Evolutionary conservation across 2,888 invertebrate genomes (phyloP).

Genomic region (Parnassius glacialis): DNA sequence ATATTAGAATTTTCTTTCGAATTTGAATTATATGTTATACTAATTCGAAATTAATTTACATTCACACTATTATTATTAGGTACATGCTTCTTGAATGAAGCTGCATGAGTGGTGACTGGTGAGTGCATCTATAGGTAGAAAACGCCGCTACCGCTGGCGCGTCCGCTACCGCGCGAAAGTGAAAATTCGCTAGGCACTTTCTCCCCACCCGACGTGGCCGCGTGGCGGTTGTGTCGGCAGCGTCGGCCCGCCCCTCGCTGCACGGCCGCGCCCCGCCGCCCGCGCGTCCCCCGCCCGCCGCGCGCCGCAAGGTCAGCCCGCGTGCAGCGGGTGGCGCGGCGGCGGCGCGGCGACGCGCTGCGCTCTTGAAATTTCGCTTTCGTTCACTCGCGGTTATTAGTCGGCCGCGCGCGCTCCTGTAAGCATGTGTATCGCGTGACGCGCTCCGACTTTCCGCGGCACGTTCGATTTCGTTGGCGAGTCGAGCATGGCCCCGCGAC

Average conservation of each 20-base stretch:
- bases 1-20: no score
- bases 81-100: not conserved
- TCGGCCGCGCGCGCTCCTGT: conserved; percentile 81
- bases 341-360: conserved; percentile 69
- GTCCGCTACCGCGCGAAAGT: conserved; percentile 69
- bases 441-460: conserved; percentile 58
- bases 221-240: conserved; percentile 44
- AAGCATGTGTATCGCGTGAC: conserved; percentile 82
- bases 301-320: conserved; percentile 66
- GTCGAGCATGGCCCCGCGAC: conserved; percentile 74
- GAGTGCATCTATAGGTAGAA: not conserved
- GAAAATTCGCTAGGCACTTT: conserved; percentile 78
- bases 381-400: conserved; percentile 82
- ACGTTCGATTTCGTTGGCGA: conserved; percentile 72
- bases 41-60: no score
- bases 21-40: no score
- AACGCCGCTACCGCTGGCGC: conserved; percentile 40
- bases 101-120: conserved; percentile 12
- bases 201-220: conserved; percentile 65
- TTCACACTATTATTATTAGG: no score
- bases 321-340: conserved; percentile 58
- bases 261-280: conserved; percentile 56
- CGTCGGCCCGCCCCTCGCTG: conserved; percentile 57
- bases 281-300: conserved; percentile 41
- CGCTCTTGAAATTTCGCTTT: conserved; percentile 87